Evolutionary conservation across 2,113 vertebrate species (phyloP).

Genomic region (Campylorhamphus procurvoides): DNA sequence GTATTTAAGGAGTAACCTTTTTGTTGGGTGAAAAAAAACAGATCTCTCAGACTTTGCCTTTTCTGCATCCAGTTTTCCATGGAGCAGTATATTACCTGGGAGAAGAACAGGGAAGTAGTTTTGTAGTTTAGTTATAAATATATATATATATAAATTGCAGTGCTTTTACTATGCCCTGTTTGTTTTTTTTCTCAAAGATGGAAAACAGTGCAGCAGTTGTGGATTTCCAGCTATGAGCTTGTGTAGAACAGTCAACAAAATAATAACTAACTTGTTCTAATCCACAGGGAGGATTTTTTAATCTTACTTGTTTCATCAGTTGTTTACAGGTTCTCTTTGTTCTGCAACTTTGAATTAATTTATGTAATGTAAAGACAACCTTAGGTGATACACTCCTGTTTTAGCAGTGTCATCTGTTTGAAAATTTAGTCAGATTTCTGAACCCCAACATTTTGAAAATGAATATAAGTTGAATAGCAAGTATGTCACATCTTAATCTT

Average conservation of each 20-base stretch:
- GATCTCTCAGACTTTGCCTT: not conserved
- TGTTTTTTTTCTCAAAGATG: not conserved
- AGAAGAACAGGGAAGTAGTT: not conserved
- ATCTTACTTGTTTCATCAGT: not conserved
- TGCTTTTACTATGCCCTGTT: not conserved
- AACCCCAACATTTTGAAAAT: not conserved
- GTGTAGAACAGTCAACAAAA: not conserved
- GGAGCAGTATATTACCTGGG: not conserved
- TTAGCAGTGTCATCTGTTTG: not conserved
- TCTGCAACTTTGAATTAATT: not conserved
- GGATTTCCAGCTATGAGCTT: not conserved
- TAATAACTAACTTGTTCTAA: not conserved
- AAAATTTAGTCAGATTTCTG: not conserved
- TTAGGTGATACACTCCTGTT: not conserved
- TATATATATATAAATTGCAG: not conserved
- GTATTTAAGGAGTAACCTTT: not conserved
- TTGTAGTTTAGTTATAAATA: not conserved
- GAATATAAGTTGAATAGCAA: not conserved
- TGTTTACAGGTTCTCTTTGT: not conserved
- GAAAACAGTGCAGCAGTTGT: not conserved
- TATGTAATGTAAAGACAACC: not conserved
- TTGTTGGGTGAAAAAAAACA: rapidly evolving
- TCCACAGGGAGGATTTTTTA: not conserved
- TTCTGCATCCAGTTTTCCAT: not conserved
- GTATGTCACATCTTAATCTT: not conserved